Conservation (phyloP, 2,113 vertebrate species). For the Laterallus jamaicensis region DNA sequence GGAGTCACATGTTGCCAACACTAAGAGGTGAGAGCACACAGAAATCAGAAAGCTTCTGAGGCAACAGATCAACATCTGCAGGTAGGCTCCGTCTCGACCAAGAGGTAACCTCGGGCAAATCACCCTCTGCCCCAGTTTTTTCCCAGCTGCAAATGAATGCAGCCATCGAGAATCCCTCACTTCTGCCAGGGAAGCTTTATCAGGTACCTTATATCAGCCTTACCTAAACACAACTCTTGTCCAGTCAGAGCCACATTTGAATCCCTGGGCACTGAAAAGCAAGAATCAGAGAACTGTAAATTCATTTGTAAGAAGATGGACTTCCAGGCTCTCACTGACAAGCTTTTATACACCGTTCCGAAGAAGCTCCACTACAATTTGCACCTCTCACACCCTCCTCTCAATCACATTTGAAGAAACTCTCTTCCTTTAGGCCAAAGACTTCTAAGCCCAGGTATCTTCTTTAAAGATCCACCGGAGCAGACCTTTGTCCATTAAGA, state of each 20-base stretch:
- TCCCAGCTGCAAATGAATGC: background rate
- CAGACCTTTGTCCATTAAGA: background rate
- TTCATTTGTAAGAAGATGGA: background rate
- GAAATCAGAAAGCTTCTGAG: background rate
- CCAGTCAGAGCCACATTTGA: constrained; percentile 98
- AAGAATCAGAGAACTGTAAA: background rate
- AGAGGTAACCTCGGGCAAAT: background rate
- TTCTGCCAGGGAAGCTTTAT: background rate
- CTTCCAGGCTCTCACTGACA: background rate
- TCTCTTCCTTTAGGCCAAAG: background rate
- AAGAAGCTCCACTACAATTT: background rate
- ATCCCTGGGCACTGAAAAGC: constrained; percentile 87
- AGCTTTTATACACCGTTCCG: background rate
- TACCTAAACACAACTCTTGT: constrained; percentile 96
- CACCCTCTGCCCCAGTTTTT: background rate
- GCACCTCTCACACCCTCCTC: background rate
- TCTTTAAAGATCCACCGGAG: background rate
- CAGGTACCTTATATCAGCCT: background rate
- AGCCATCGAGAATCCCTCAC: background rate
- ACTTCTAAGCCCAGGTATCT: background rate
- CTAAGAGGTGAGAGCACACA: background rate
- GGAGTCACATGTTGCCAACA: background rate
- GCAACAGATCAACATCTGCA: background rate
- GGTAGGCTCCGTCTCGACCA: background rate
- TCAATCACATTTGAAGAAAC: background rate